Conservation (phyloP, 1,140 invertebrate genomes). For the Neotoxoptera formosana region DNA sequence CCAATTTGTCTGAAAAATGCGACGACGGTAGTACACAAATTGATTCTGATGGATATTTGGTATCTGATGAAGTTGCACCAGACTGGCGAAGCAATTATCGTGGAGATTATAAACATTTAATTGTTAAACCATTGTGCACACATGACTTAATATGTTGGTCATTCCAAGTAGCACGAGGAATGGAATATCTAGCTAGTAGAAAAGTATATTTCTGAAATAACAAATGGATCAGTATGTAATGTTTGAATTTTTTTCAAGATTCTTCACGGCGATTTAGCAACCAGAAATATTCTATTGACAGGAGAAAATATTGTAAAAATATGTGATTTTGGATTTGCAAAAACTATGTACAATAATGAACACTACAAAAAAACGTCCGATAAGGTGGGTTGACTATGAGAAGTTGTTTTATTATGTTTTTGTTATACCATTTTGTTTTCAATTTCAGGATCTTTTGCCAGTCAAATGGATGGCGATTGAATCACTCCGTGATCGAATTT, state of each 20-base stretch:
- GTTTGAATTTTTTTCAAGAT: constrained; percentile 61
- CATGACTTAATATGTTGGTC: constrained; percentile 89
- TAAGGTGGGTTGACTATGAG: constrained; percentile 87
- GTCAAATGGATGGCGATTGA: constrained; percentile 87
- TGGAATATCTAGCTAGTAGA: constrained; percentile 90
- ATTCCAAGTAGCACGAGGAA: constrained; percentile 92
- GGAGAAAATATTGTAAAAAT: constrained; percentile 73
- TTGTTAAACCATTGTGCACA: constrained; percentile 68
- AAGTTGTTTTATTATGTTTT: background rate
- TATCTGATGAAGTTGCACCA: constrained; percentile 68
- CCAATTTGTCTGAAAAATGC: background rate
- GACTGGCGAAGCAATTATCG: constrained; percentile 60
- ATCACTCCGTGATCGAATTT: constrained; percentile 79
- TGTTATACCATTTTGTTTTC: background rate
- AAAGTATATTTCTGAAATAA: constrained; percentile 70
- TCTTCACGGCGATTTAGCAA: constrained; percentile 76
- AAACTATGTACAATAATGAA: constrained; percentile 70
- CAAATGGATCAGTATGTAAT: background rate
- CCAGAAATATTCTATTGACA: constrained; percentile 74
- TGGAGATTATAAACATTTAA: constrained; percentile 57
- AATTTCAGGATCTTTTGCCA: constrained; percentile 73
- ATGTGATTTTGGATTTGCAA: constrained; percentile 75
- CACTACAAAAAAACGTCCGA: constrained; percentile 71
- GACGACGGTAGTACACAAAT: constrained; percentile 18
- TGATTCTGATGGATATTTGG: constrained; percentile 65